Percentiles rank a stretch among this genome's conserved stretches.
These are phyloP conservation scores for Plectropomus leopardus DNA, from an alignment of 2,113 vertebrate genomes.

Conservation along the genomic window DNA sequence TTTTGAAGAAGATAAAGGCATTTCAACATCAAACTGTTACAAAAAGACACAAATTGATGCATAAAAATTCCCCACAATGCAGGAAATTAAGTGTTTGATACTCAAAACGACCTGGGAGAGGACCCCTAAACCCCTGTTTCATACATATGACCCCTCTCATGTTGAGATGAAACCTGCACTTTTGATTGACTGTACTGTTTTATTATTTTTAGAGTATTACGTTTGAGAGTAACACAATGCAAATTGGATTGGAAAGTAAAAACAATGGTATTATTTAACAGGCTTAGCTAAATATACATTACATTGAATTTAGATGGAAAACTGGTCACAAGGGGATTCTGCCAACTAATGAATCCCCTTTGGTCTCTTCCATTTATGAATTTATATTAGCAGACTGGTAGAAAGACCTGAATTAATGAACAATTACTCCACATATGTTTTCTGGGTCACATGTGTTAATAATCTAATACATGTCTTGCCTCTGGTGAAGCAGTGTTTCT, in stretches of 20 bases:
- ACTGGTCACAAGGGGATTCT: slow-evolving; percentile 35
- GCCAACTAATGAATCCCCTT: slow-evolving; percentile 44
- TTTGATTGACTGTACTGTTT: not conserved
- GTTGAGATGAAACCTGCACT: too few relatives aligned
- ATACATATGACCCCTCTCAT: too few relatives aligned
- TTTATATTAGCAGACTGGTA: slow-evolving; percentile 38
- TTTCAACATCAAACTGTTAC: too few relatives aligned
- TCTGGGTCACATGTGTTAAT: slow-evolving; percentile 55
- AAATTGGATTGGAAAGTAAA: slow-evolving; percentile 4
- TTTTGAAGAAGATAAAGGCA: too few relatives aligned
- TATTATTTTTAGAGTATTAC: not conserved
- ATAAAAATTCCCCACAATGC: too few relatives aligned
- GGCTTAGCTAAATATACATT: slow-evolving; percentile 37
- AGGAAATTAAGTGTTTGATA: too few relatives aligned
- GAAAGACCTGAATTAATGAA: slow-evolving; percentile 58
- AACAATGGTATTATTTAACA: slow-evolving; percentile 24
- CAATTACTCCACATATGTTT: slow-evolving; percentile 55
- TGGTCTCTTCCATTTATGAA: slow-evolving; percentile 34
- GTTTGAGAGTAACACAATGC: not conserved
- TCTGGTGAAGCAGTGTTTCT: slow-evolving; percentile 3
- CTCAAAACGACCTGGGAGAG: too few relatives aligned
- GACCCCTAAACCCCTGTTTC: too few relatives aligned
- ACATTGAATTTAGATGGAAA: slow-evolving; percentile 18
- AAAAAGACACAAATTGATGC: too few relatives aligned
- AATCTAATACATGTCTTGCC: slow-evolving; percentile 6